phyloP scores from a whole-genome alignment of 2,888 invertebrate genomes.

The Margaritifera margaritifera region DNA sequence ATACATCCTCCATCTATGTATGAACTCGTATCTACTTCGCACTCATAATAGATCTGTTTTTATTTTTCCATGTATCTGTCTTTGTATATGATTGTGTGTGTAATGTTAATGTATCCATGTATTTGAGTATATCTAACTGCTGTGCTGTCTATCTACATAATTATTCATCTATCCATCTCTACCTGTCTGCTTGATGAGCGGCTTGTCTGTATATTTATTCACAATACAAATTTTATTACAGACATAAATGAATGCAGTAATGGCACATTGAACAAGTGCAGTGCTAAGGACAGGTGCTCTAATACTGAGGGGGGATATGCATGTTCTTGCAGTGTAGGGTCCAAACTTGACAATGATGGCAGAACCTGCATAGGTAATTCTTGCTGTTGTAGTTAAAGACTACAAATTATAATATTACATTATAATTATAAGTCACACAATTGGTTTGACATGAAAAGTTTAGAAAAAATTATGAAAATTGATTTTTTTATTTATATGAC shows the following conservation, averaged over 20 bases:
- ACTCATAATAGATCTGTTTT: background rate
- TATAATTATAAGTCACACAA: no score
- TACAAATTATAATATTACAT: no score
- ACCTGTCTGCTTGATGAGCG: no score
- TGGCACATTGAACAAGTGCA: conserved; percentile 17
- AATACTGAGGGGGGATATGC: conserved; percentile 43
- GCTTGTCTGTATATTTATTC: no score
- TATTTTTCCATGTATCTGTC: background rate
- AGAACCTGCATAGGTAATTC: conserved; percentile 41
- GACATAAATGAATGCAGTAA: conserved; percentile 32
- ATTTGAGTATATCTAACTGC: no score
- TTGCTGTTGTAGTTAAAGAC: conserved; percentile 5
- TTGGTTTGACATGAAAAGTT: no score
- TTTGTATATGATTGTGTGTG: no score
- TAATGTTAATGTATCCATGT: no score
- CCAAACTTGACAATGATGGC: conserved; percentile 40
- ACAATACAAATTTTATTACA: conserved; percentile 3
- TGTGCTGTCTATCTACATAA: no score
- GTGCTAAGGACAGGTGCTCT: conserved; percentile 25
- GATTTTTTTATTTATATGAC: no score
- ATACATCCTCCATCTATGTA: background rate
- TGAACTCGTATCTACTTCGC: background rate
- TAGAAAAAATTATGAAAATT: no score
- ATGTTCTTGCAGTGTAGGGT: conserved; percentile 81
- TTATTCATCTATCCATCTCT: no score